Conservation (phyloP, 1,140 invertebrate genomes). For the Vanessa atalanta region DNA sequence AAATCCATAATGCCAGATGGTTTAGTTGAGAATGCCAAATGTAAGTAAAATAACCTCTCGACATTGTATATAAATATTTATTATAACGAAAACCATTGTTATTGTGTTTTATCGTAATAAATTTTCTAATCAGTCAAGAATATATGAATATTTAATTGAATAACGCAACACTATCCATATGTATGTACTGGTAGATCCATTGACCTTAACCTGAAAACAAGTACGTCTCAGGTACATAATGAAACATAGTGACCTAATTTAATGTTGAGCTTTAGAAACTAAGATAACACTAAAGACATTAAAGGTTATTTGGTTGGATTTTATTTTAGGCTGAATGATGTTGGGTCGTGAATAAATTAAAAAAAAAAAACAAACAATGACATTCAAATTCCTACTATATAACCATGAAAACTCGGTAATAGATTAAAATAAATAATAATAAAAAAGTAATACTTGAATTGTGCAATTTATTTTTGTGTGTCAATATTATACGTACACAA, state of each 20-base stretch:
- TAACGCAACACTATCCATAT: conserved; percentile 15
- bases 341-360: neutral
- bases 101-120: neutral
- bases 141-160: conserved; percentile 23
- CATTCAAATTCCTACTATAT: too few relatives aligned
- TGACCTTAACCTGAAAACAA: conserved; percentile 39
- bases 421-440: too few relatives aligned
- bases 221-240: conserved; percentile 24
- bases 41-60: too few relatives aligned
- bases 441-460: neutral
- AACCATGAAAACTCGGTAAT: too few relatives aligned
- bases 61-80: too few relatives aligned
- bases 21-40: too few relatives aligned
- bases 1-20: too few relatives aligned
- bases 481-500: neutral
- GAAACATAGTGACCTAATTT: conserved; percentile 31
- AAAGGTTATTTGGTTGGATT: too few relatives aligned
- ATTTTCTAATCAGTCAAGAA: conserved; percentile 7
- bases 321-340: neutral
- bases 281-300: neutral
- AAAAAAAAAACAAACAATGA: neutral
- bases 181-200: conserved; percentile 30
- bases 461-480: neutral
- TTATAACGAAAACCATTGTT: neutral
- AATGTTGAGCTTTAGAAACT: conserved; percentile 1